Evolutionary conservation across 2,113 vertebrate species (phyloP).

Genomic region (Mastomys natalensis): DNA sequence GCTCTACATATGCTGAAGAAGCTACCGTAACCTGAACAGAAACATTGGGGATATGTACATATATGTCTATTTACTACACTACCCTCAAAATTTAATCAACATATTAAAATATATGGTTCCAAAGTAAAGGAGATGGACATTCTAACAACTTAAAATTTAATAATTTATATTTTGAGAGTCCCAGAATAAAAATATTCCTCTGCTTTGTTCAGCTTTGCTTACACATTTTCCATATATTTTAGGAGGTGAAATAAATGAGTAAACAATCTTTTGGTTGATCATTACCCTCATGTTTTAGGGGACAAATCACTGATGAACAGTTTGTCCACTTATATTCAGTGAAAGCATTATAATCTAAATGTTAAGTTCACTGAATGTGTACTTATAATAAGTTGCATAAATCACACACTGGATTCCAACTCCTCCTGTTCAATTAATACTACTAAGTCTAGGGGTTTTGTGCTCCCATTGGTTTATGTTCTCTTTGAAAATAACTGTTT

Average conservation of each 20-base stretch:
- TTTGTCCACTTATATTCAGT: background rate
- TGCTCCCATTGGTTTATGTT: background rate
- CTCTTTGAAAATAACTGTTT: background rate
- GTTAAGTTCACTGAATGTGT: background rate
- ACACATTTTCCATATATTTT: background rate
- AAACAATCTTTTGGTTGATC: too few relatives aligned
- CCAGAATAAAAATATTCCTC: background rate
- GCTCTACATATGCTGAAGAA: rapidly evolving
- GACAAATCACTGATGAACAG: background rate
- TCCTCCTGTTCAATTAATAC: background rate
- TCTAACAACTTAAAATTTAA: background rate
- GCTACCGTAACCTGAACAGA: background rate
- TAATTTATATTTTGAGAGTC: background rate
- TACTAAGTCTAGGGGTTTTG: background rate
- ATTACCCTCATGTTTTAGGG: background rate
- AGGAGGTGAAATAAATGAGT: background rate
- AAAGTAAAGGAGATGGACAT: background rate
- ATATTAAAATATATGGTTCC: background rate
- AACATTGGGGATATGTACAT: background rate
- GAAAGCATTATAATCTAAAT: background rate
- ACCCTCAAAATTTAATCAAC: background rate
- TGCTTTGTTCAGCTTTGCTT: background rate
- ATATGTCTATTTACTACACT: background rate
- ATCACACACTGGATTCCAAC: background rate
- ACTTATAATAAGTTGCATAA: background rate